phyloP scores from a whole-genome alignment of 2,888 invertebrate genomes.

The Microctonus aethiopoides region DNA sequence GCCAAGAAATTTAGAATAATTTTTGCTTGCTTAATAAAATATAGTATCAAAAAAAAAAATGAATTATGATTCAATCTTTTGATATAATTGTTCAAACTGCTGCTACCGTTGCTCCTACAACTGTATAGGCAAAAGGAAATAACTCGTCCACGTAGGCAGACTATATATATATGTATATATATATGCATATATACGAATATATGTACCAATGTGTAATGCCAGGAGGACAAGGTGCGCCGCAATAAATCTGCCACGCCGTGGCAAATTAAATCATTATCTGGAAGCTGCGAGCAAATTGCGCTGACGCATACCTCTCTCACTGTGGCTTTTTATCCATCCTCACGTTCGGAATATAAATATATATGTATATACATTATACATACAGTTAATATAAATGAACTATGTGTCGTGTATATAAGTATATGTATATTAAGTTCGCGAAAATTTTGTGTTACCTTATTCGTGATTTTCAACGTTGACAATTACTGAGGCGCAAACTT shows the following conservation, averaged over 20 bases:
- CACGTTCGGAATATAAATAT: constrained; percentile 18
- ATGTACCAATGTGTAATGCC: constrained; percentile 34
- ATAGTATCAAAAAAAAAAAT: too few species aligned
- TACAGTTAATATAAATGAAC: not conserved
- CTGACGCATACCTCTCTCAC: constrained; percentile 47
- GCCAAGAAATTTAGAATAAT: too few species aligned
- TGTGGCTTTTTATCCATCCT: constrained; percentile 36
- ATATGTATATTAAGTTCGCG: not conserved
- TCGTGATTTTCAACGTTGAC: constrained; percentile 7
- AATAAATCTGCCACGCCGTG: constrained; percentile 57
- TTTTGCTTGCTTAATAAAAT: too few species aligned
- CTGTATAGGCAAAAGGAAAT: constrained; percentile 27
- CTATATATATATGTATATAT: constrained; percentile 17
- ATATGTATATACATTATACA: not conserved
- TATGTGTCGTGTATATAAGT: not conserved
- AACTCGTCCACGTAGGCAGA: constrained; percentile 18
- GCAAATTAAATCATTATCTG: constrained; percentile 63
- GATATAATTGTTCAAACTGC: not conserved
- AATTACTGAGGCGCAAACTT: constrained; percentile 3
- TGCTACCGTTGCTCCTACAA: not conserved
- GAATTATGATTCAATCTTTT: too few species aligned
- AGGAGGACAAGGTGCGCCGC: constrained; percentile 52
- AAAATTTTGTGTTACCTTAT: constrained; percentile 9
- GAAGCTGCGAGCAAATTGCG: constrained; percentile 60
- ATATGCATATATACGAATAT: constrained; percentile 18